phyloP scores from a whole-genome alignment of 2,113 vertebrate genomes.

The Nasalis larvatus region DNA sequence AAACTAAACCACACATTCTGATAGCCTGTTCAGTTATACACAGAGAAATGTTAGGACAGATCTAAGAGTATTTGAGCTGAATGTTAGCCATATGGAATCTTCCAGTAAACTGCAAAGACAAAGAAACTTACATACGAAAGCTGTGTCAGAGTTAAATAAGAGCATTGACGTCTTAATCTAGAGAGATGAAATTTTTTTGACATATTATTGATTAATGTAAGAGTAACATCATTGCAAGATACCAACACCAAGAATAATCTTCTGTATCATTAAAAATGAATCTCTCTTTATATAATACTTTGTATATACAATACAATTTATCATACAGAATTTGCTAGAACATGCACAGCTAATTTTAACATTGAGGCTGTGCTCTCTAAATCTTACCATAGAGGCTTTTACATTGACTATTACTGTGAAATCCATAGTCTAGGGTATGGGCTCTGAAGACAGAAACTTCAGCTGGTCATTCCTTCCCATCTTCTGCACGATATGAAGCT shows the following conservation, averaged over 20 bases:
- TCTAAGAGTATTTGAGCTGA: not conserved
- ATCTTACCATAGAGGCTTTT: not conserved
- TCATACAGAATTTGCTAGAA: not conserved
- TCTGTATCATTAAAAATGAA: not conserved
- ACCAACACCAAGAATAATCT: not conserved
- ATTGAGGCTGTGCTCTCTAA: not conserved
- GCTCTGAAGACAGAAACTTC: not conserved
- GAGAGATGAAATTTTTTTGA: not conserved
- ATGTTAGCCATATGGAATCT: not conserved
- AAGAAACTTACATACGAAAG: not conserved
- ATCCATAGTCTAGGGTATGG: accelerated
- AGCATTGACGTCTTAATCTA: not conserved
- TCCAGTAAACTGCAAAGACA: not conserved
- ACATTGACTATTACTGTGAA: not conserved
- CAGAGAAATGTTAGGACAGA: not conserved
- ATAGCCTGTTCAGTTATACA: not conserved
- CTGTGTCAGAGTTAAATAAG: not conserved
- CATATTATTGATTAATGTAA: not conserved
- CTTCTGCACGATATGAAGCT: not conserved
- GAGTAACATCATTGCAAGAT: not conserved
- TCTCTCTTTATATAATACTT: not conserved
- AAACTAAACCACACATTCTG: not conserved
- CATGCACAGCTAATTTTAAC: not conserved
- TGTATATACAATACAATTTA: not conserved
- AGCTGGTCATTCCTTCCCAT: accelerated